A percentile compares a stretch with the other conserved stretches of the same genome.
These are phyloP conservation scores for Athene noctua DNA, from an alignment of 2,113 vertebrate genomes.

Conservation along the genomic window DNA sequence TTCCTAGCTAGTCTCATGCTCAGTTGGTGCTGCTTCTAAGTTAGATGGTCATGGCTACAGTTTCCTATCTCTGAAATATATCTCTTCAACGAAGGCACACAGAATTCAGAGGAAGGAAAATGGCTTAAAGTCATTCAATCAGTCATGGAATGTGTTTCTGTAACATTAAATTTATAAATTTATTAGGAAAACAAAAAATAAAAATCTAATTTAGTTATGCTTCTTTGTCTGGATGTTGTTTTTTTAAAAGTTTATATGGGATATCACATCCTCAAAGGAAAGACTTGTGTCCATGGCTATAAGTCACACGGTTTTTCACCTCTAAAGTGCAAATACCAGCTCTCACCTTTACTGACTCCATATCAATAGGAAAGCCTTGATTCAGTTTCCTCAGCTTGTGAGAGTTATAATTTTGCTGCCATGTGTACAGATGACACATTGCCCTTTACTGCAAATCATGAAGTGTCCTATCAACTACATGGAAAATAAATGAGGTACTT, in stretches of 20 bases:
- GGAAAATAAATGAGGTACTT: background rate
- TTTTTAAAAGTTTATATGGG: background rate
- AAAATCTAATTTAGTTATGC: background rate
- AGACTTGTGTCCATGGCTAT: accelerated
- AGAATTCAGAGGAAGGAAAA: background rate
- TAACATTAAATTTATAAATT: background rate
- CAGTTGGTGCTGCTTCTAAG: background rate
- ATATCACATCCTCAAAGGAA: background rate
- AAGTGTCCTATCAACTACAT: background rate
- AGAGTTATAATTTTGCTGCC: background rate
- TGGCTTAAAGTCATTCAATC: background rate
- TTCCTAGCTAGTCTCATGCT: background rate
- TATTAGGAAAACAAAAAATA: background rate
- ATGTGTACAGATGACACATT: background rate
- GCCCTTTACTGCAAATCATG: background rate
- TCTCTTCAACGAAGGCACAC: background rate
- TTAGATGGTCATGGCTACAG: background rate
- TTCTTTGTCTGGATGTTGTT: background rate
- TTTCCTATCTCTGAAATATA: background rate
- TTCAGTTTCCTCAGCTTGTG: background rate
- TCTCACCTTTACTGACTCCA: background rate
- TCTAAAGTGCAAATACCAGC: background rate
- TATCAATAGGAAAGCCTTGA: background rate
- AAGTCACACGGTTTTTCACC: background rate
- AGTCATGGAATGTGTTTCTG: background rate